Percentiles rank a stretch among this genome's conserved stretches.
These are phyloP conservation scores for Microplitis deprimator DNA, from an alignment of 2,888 invertebrate species.

Conservation along the genomic window DNA sequence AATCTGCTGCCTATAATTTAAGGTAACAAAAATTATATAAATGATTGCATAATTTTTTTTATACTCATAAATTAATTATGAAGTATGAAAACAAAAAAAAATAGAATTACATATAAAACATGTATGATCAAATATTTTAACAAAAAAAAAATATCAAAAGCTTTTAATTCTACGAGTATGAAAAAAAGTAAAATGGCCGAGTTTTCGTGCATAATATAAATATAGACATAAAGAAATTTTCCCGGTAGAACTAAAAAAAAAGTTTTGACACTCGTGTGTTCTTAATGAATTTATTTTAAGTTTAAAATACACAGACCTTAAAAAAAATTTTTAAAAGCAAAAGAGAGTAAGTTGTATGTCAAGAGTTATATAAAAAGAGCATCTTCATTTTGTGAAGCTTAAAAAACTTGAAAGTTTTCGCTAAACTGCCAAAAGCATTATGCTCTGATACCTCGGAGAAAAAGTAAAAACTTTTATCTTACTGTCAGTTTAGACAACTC, in stretches of 20 bases:
- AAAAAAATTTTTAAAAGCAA: conserved; percentile 9
- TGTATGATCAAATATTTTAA: background rate
- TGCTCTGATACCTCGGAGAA: conserved; percentile 9
- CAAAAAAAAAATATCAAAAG: background rate
- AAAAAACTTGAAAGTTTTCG: conserved; percentile 31
- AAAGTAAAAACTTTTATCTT: conserved; percentile 19
- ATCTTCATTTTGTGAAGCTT: conserved; percentile 29
- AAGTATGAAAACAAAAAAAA: too few relatives aligned
- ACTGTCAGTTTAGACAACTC: conserved; percentile 15
- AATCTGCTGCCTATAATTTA: too few relatives aligned
- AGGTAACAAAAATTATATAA: too few relatives aligned
- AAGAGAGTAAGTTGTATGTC: background rate
- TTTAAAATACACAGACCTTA: background rate
- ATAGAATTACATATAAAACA: background rate
- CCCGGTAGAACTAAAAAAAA: background rate
- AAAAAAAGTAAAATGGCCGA: background rate
- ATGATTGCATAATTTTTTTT: too few relatives aligned
- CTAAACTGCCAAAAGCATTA: conserved; percentile 42
- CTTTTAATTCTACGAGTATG: background rate
- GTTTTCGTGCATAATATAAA: background rate
- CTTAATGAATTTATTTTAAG: conserved; percentile 12
- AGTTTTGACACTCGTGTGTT: background rate
- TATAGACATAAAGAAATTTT: background rate
- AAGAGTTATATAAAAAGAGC: conserved; percentile 8
- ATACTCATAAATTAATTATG: too few relatives aligned